These are phyloP conservation scores for Charaxes varanes DNA, from an alignment of 1,140 invertebrate species.

Conservation along the genomic window DNA sequence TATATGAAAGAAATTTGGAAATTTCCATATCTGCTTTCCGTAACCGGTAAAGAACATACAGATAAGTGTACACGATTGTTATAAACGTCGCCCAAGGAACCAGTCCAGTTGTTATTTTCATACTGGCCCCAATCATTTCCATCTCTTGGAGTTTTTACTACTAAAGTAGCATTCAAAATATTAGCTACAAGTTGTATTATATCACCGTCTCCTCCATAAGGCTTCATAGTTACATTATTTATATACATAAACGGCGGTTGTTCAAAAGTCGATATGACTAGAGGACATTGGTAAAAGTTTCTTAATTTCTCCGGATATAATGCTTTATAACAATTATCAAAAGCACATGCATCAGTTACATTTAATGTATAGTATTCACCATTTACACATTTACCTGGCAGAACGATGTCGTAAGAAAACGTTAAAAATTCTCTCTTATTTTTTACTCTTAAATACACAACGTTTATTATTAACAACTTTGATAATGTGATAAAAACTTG, in stretches of 20 bases:
- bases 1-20: constrained; percentile 50
- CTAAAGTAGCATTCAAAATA: constrained; percentile 39
- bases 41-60: constrained; percentile 37
- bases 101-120: constrained; percentile 44
- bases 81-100: constrained; percentile 42
- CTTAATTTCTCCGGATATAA: constrained; percentile 31
- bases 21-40: constrained; percentile 34
- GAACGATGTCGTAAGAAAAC: constrained; percentile 32
- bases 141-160: constrained; percentile 23
- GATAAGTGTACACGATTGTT: constrained; percentile 33
- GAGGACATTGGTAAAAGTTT: constrained; percentile 36
- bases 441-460: constrained; percentile 30
- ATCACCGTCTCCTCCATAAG: constrained; percentile 36
- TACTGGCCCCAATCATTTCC: constrained; percentile 31
- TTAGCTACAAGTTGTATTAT: constrained; percentile 30
- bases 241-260: constrained; percentile 49
- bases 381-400: constrained; percentile 33
- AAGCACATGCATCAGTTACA: constrained; percentile 19
- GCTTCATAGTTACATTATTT: constrained; percentile 22
- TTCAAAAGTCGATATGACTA: constrained; percentile 41
- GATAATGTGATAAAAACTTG: constrained; percentile 30
- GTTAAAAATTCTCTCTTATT: constrained; percentile 11
- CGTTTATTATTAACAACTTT: constrained; percentile 28
- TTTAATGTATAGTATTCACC: constrained; percentile 20
- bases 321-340: constrained; percentile 32